Conservation (phyloP, 2,797 vertebrate genomes). For the Falco cherrug region DNA sequence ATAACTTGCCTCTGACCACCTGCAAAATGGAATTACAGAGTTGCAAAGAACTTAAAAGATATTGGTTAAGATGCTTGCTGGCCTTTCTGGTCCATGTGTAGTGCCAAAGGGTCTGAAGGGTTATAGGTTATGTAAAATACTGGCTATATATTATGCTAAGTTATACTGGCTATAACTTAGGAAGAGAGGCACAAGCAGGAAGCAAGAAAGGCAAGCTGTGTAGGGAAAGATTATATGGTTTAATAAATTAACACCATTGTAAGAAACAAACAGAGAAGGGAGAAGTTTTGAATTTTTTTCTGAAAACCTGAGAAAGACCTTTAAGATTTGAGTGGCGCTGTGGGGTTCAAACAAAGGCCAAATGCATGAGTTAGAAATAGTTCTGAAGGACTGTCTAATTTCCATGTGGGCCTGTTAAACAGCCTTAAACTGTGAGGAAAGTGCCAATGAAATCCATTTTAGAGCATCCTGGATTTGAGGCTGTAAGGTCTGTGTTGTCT, state of each 20-base stretch:
- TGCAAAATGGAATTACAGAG: background rate
- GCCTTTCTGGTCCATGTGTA: background rate
- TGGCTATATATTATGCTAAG: background rate
- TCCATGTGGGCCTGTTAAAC: background rate
- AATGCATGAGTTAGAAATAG: background rate
- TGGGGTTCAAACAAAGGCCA: background rate
- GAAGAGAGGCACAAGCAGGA: background rate
- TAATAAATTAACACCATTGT: background rate
- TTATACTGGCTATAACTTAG: background rate
- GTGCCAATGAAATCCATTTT: background rate
- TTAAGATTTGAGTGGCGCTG: background rate
- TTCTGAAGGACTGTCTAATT: background rate
- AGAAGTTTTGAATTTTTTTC: background rate
- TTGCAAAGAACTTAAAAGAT: background rate
- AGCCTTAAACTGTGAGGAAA: background rate
- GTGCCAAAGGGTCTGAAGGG: background rate
- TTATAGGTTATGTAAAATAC: background rate
- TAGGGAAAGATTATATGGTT: background rate
- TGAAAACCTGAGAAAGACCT: background rate
- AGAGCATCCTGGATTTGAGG: background rate
- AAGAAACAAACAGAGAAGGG: background rate
- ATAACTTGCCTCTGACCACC: background rate
- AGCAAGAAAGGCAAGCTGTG: background rate
- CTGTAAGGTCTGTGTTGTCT: background rate
- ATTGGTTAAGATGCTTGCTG: background rate